Percentiles rank a stretch among this genome's conserved stretches.
Conservation (phyloP, 2,113 vertebrate species). For the Tetraodon nigroviridis region DNA sequence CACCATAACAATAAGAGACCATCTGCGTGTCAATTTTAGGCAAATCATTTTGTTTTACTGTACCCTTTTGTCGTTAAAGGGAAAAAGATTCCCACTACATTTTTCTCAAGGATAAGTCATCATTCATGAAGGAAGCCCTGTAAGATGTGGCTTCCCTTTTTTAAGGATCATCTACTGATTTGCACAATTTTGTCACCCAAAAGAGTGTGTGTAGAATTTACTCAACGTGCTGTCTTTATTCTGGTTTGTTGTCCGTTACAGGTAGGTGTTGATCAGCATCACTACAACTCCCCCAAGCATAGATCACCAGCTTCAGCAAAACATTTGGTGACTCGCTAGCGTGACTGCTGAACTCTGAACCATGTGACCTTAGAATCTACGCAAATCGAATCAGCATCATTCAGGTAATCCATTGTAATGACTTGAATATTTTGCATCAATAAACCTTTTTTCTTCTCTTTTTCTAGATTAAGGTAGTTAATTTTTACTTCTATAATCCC, state of each 20-base stretch:
- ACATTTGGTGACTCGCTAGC: conserved; percentile 33
- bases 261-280: conserved; percentile 29
- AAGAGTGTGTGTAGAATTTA: conserved; percentile 16
- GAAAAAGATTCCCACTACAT: neutral
- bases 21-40: neutral
- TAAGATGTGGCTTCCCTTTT: conserved; percentile 5
- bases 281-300: neutral
- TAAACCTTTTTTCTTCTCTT: too few relatives aligned
- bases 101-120: conserved; percentile 17
- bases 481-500: too few relatives aligned
- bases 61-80: neutral
- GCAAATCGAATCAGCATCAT: conserved; percentile 57
- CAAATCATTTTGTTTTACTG: neutral
- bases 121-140: conserved; percentile 1
- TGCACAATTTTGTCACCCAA: neutral
- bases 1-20: too few relatives aligned
- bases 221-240: conserved; percentile 27
- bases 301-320: conserved; percentile 5
- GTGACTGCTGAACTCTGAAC: conserved; percentile 50
- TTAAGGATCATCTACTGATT: conserved; percentile 19
- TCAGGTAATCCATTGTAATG: conserved; percentile 50
- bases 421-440: too few relatives aligned
- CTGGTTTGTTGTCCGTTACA: conserved; percentile 20
- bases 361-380: conserved; percentile 52
- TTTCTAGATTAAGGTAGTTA: too few relatives aligned